These are phyloP conservation scores for Zaprionus ghesquierei DNA, from an alignment of 1,140 invertebrate species.

Conservation along the genomic window DNA sequence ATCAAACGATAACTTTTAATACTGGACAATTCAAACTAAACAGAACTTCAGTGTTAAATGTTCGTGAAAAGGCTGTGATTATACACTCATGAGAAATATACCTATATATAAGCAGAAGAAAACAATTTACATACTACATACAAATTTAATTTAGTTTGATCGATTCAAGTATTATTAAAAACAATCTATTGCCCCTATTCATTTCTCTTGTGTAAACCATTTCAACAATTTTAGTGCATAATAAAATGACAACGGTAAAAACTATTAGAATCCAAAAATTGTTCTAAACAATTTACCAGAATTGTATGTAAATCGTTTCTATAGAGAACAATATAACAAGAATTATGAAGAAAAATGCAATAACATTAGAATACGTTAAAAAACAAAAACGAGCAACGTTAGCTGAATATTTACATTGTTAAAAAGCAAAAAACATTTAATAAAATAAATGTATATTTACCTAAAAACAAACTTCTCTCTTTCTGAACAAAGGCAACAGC, in stretches of 20 bases:
- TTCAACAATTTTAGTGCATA: neutral
- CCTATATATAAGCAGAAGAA: constrained; percentile 47
- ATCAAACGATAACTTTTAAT: constrained; percentile 39
- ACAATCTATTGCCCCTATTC: constrained; percentile 30
- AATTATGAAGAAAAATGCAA: constrained; percentile 57
- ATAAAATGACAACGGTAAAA: neutral
- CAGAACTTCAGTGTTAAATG: constrained; percentile 51
- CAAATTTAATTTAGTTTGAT: constrained; percentile 30
- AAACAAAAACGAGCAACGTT: constrained; percentile 50
- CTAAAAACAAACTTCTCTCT: constrained; percentile 20
- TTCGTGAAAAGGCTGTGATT: constrained; percentile 79
- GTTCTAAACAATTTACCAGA: constrained; percentile 61
- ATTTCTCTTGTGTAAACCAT: neutral
- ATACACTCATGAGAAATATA: constrained; percentile 80
- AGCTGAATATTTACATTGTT: constrained; percentile 80
- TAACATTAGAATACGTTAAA: constrained; percentile 47
- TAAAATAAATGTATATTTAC: constrained; percentile 81
- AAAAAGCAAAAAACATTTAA: constrained; percentile 66
- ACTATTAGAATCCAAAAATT: constrained; percentile 53
- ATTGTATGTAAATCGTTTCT: constrained; percentile 45
- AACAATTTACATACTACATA: constrained; percentile 38
- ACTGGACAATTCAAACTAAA: constrained; percentile 76
- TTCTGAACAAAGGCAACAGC: neutral
- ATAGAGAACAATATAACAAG: constrained; percentile 32
- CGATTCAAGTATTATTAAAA: constrained; percentile 62